phyloP scores from a whole-genome alignment of 2,113 vertebrate genomes.

The Mormoops blainvillei region DNA sequence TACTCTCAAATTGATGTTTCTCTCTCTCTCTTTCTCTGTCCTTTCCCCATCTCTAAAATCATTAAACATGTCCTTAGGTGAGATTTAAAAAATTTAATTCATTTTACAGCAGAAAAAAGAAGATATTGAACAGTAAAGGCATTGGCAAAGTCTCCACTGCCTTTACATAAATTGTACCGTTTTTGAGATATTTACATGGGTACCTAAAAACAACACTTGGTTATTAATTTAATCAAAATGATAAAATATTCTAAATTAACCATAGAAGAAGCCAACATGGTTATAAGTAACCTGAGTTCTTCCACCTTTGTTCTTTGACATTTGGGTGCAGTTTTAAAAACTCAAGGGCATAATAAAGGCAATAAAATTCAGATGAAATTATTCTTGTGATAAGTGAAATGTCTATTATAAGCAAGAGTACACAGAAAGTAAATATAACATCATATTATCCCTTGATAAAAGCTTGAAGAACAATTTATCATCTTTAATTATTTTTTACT shows the following conservation, averaged over 20 bases:
- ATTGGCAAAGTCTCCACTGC: not conserved
- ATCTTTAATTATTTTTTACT: not conserved
- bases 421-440: not conserved
- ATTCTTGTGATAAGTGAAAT: not conserved
- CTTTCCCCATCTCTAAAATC: no score
- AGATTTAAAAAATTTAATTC: not conserved
- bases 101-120: not conserved
- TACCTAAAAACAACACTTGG: not conserved
- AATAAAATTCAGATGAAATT: conserved; percentile 3
- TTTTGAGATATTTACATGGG: conserved; percentile 8
- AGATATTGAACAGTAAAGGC: not conserved
- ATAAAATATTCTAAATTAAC: not conserved
- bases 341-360: not conserved
- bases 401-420: not conserved
- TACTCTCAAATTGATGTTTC: no score
- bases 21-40: no score
- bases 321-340: not conserved
- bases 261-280: not conserved
- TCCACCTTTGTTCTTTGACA: not conserved
- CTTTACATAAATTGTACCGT: not conserved
- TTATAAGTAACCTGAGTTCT: not conserved
- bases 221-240: not conserved
- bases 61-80: no score
- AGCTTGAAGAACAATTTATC: not conserved
- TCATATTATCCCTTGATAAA: not conserved